Conservation (phyloP, 2,797 vertebrate species). For the Sebastiscus tertius region DNA sequence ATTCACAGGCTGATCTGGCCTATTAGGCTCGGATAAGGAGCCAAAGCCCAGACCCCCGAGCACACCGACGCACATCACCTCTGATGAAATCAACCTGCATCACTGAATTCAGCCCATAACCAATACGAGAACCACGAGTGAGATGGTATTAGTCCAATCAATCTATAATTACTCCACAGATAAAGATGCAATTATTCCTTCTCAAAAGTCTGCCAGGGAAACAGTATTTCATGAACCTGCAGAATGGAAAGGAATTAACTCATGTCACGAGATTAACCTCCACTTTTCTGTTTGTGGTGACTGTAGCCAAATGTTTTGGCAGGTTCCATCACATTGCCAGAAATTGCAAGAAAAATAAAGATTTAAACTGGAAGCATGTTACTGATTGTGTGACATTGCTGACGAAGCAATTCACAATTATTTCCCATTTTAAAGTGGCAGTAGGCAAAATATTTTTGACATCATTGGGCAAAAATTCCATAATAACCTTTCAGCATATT, state of each 20-base stretch:
- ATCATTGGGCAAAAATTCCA: too few species aligned
- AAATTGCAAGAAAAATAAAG: background rate
- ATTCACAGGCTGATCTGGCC: conserved; percentile 85
- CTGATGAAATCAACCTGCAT: conserved; percentile 77
- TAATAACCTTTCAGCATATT: too few species aligned
- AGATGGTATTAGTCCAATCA: conserved; percentile 38
- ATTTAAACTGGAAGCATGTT: background rate
- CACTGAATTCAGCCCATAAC: conserved; percentile 57
- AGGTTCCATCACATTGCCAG: background rate
- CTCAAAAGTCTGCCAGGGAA: background rate
- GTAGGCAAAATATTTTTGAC: background rate
- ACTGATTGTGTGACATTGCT: background rate
- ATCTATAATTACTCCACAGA: conserved; percentile 14
- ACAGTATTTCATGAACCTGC: background rate
- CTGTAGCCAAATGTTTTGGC: background rate
- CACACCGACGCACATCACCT: conserved; percentile 65
- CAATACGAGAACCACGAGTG: conserved; percentile 40
- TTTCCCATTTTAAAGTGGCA: background rate
- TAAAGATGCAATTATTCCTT: conserved; percentile 39
- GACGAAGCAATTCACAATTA: background rate
- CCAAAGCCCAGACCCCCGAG: conserved; percentile 65
- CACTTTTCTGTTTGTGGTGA: background rate
- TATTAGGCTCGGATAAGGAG: conserved; percentile 83
- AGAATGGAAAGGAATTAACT: background rate
- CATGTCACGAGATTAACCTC: background rate